phyloP scores from a whole-genome alignment of 2,113 vertebrate species.

The Orthochromis malagaraziensis region DNA sequence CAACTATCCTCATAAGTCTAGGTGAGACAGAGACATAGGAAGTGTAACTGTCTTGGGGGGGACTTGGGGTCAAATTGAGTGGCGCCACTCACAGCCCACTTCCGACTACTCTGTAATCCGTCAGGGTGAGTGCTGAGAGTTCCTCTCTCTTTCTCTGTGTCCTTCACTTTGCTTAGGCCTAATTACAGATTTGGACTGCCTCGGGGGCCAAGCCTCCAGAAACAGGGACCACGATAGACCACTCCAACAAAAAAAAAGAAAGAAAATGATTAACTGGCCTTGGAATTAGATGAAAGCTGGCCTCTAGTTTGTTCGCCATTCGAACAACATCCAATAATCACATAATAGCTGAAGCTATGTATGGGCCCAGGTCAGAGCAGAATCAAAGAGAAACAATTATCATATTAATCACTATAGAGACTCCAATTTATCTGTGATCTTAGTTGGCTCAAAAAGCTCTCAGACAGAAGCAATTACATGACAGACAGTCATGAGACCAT shows the following conservation, averaged over 20 bases:
- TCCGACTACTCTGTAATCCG: slow-evolving; percentile 44
- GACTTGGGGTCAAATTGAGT: slow-evolving; percentile 15
- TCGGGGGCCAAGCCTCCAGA: slow-evolving; percentile 41
- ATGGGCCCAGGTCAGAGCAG: not conserved
- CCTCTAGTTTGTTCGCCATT: slow-evolving; percentile 8
- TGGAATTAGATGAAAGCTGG: slow-evolving; percentile 51
- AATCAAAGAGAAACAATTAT: slow-evolving; percentile 44
- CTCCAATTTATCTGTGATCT: slow-evolving; percentile 1
- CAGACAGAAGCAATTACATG: slow-evolving; percentile 25
- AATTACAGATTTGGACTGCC: slow-evolving; percentile 52
- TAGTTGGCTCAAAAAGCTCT: not conserved
- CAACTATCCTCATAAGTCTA: not conserved
- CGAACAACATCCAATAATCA: slow-evolving; percentile 32
- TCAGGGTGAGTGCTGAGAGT: slow-evolving; percentile 48
- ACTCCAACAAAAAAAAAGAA: slow-evolving; percentile 7
- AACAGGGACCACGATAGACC: slow-evolving; percentile 38
- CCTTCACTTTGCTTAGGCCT: slow-evolving; percentile 40
- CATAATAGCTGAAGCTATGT: slow-evolving; percentile 7
- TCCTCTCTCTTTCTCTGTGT: slow-evolving; percentile 29
- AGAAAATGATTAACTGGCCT: slow-evolving; percentile 27
- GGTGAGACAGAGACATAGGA: slow-evolving; percentile 4
- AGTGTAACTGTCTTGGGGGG: not conserved
- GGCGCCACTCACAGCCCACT: slow-evolving; percentile 49
- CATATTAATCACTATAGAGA: slow-evolving; percentile 27
- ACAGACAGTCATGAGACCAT: slow-evolving; percentile 29